Percentiles rank a stretch among this genome's conserved stretches.
phyloP scores from a whole-genome alignment of 2,888 invertebrate species.

The Sinohyriopsis cumingii region DNA sequence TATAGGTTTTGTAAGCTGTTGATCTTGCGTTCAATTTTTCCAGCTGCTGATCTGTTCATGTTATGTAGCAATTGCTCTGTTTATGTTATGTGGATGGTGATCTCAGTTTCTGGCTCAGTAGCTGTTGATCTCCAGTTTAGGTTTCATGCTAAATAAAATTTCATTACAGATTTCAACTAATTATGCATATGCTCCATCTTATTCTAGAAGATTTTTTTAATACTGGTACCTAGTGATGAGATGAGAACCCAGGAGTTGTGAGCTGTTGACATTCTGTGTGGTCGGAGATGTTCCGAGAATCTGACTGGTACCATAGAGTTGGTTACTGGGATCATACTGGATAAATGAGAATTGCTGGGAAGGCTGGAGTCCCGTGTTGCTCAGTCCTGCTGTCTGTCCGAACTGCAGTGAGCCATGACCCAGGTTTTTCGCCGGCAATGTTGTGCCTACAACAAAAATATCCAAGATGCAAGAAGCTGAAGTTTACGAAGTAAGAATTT shows the following conservation, averaged over 20 bases:
- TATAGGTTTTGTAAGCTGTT: no score
- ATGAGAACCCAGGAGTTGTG: conserved; percentile 78
- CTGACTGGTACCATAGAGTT: conserved; percentile 67
- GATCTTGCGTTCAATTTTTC: no score
- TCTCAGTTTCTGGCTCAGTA: no score
- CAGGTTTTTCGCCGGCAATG: conserved; percentile 48
- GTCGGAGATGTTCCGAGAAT: conserved; percentile 48
- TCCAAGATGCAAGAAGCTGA: not conserved
- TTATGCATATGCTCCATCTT: no score
- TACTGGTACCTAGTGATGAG: conserved; percentile 58
- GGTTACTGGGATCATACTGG: conserved; percentile 76
- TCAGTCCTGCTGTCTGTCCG: conserved; percentile 48
- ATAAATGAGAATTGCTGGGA: conserved; percentile 76
- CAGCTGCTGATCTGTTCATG: no score
- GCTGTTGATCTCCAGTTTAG: no score
- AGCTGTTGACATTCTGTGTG: conserved; percentile 66
- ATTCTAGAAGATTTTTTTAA: no score
- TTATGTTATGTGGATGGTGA: no score
- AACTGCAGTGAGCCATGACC: conserved; percentile 51
- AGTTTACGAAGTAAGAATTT: not conserved
- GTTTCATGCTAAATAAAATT: no score
- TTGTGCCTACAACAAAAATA: conserved; percentile 27
- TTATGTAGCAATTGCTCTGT: no score
- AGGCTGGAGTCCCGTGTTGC: conserved; percentile 54
- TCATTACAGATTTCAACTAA: no score